Evolutionary conservation across 2,113 vertebrate species (phyloP).

Genomic region (Capreolus pygargus): DNA sequence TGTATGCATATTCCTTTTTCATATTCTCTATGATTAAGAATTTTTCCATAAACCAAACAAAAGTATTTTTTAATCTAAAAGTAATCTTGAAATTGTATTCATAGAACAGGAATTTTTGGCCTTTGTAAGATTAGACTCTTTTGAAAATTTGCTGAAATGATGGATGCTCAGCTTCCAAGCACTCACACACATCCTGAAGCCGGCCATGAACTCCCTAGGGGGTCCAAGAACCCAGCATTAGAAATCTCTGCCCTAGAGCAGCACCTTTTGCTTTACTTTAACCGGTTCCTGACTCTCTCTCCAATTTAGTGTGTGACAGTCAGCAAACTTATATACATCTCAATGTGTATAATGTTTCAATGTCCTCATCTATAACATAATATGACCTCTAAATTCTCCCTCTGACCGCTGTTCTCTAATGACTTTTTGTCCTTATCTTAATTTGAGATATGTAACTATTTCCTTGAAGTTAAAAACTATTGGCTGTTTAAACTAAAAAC

Average conservation of each 20-base stretch:
- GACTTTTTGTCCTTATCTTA: neutral
- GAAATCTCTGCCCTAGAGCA: neutral
- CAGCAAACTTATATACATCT: neutral
- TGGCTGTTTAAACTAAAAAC: neutral
- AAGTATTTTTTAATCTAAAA: neutral
- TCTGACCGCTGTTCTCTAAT: neutral
- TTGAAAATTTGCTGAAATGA: neutral
- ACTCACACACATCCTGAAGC: neutral
- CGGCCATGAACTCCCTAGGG: neutral
- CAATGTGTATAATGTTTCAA: neutral
- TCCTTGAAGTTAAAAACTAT: neutral
- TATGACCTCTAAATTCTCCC: neutral
- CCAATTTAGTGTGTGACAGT: neutral
- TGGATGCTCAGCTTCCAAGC: neutral
- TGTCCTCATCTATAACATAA: neutral
- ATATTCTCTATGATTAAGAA: neutral
- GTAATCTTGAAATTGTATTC: neutral
- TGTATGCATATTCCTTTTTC: neutral
- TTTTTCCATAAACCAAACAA: neutral
- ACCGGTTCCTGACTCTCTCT: constrained; percentile 11
- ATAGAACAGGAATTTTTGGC: neutral
- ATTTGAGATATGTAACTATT: neutral
- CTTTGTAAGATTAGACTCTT: neutral
- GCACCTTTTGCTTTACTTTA: neutral
- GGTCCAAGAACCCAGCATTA: neutral